Evolutionary conservation across 2,113 vertebrate species (phyloP), one percentile per base, ranked within the genome.

Genomic region (Columba livia): DNA sequence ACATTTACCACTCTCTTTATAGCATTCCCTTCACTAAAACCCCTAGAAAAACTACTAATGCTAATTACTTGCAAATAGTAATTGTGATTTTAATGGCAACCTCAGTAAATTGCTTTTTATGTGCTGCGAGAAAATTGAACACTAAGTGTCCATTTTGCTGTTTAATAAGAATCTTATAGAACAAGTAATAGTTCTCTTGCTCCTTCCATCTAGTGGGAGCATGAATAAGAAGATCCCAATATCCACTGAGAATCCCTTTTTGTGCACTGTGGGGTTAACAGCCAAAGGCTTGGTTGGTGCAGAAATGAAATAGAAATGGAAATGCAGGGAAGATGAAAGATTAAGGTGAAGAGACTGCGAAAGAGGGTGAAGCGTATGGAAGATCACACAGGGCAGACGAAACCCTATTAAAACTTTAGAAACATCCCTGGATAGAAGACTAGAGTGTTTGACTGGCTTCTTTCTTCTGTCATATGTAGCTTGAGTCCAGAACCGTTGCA

Each of bases 31-130:
- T 77, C 57, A 31, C 82, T 94, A 57, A 78, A 87, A 80, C 11
- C 31, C n/a, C 28, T 60, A 36, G 73, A 90, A 96, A 95, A 80
- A 51, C 70, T 80, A 60, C 58, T 75, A 90, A 90, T 88, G 77
- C 77, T 88, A 90, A 96, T 93, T 92, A 95, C 77, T 92, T 92
- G 51, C 48, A 97, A 96, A 93, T 85, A 92, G 82, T 60, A 90
- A 78, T 95, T 66, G 94, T 84, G 74, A 81, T 93, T 96, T 92
- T 87, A 95, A 94, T 38, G 73, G 69, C 92, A 95, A 65, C 75
- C 61, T 79, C 85, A 84, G 72, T 81, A 86, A 95, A 88, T 95
- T 85, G 88, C 79, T 89, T 95, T 93, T 93, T 94, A 84, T 94
- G 64, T 90, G 70, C 78, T 85, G 62, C 82, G 85, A 91, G 87